These are phyloP conservation scores for Chlorops oryzae DNA, from an alignment of 1,140 invertebrate genomes.

Conservation along the genomic window DNA sequence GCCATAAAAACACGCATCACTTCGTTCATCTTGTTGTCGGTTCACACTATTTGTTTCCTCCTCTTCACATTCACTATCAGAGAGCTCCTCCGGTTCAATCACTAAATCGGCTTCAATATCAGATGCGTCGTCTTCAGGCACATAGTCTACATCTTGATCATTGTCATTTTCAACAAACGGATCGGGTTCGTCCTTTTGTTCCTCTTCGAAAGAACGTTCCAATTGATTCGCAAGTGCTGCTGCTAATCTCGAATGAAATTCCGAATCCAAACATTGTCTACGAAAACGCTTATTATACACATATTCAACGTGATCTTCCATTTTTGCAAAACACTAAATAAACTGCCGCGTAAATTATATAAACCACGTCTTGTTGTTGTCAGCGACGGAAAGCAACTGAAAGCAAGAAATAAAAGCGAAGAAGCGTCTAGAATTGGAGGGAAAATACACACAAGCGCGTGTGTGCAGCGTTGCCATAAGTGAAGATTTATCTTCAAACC, in stretches of 20 bases:
- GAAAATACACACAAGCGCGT: no score
- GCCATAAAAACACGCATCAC: neutral
- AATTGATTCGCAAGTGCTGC: neutral
- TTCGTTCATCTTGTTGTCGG: neutral
- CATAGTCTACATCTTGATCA: neutral
- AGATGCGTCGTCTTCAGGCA: conserved; percentile 3
- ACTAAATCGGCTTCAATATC: neutral
- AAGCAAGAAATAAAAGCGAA: no score
- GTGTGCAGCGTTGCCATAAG: no score
- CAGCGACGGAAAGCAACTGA: no score
- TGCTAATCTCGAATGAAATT: neutral
- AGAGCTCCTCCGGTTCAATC: neutral
- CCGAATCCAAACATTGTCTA: neutral
- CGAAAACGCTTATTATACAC: neutral
- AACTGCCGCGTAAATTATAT: no score
- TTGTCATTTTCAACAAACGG: no score
- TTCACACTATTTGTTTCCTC: neutral
- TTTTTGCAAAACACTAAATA: no score
- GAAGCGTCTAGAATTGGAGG: no score
- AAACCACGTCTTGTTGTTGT: no score
- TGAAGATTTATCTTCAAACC: no score
- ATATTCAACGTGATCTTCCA: neutral
- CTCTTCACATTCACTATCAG: neutral
- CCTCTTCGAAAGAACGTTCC: neutral
- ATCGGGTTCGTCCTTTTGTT: neutral